Base-by-base conservation (phyloP, 2,797 vertebrate species). In the Molossus alvarezi region DNA sequence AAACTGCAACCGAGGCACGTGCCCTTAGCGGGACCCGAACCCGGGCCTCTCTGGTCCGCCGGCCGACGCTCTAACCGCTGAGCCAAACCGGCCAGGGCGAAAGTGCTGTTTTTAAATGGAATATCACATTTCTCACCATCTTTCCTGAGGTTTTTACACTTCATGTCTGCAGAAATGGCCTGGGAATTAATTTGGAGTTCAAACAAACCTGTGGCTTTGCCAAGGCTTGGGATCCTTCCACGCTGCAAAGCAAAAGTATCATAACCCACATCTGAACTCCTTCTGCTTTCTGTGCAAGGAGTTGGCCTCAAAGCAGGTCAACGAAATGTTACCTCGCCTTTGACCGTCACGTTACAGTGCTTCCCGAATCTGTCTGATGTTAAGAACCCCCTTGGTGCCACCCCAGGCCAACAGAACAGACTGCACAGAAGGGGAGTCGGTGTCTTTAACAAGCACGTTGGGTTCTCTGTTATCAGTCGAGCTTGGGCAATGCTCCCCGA, bases 161-260 rank as follows among this genome's bases (percentile, higher is more conserved):
- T 80, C 37, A 18, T 65, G 53, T 77, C 64, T 51, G 53, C 37
- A 37, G 13, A 1, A 20, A 27, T 67, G 13, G 29, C 55, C 48
- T 55, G 53, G 48, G 58, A 72, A 72, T 83, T 21, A 75, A 88
- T 88, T 77, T 69, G 51, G 25, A 81, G 18, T 67, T 89, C 57
- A 75, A 85, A 71, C 17, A 55, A 69, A 45, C 58, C 80, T 21
- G 48, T 90, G 6, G n/a, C 79, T 95, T 95, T 92, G 6, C 45
- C 72, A 67, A 53, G 89, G 81, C 18, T 77, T 77, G 60, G 79
- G 15, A 18, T 53, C 29, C 53, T 91, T 69, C 71, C 29, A 5
- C 73, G 29, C 18, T 60, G 58, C 57, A 87, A 58, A 89, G 48
- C 55, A 71, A 83, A 83, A 84, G 27, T 53, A 25, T 15, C 29